Evolutionary conservation across 2,888 invertebrate genomes (phyloP).

Genomic region (Theretra japonica): DNA sequence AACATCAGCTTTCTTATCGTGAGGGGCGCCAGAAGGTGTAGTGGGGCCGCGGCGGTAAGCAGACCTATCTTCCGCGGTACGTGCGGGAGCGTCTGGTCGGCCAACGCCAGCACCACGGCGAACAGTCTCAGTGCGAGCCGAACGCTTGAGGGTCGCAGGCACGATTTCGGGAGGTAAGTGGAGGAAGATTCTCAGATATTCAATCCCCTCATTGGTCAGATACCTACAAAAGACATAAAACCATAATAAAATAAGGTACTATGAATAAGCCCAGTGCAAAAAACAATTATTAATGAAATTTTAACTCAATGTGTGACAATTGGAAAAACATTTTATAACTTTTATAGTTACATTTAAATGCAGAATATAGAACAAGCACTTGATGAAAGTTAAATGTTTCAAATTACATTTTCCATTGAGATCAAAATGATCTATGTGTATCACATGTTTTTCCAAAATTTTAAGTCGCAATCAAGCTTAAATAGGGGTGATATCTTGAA

Average conservation of each 20-base stretch:
- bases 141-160: conserved; percentile 97
- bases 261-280: not conserved
- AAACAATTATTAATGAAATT: too few species aligned
- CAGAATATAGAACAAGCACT: too few species aligned
- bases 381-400: too few species aligned
- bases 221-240: conserved; percentile 83
- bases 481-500: too few species aligned
- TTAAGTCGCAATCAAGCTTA: too few species aligned
- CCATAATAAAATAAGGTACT: not conserved
- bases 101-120: conserved; percentile 89
- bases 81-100: conserved; percentile 89
- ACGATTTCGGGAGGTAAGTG: conserved; percentile 99
- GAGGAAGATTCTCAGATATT: conserved; percentile 96
- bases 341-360: too few species aligned
- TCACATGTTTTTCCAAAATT: too few species aligned
- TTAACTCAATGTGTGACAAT: too few species aligned
- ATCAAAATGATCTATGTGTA: too few species aligned
- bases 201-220: conserved; percentile 99
- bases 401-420: too few species aligned
- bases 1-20: conserved; percentile 98
- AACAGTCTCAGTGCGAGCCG: conserved; percentile 93
- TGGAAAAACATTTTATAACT: too few species aligned
- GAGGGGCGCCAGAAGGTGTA: conserved; percentile 84
- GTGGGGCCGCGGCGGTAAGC: conserved; percentile 92
- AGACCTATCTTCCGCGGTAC: conserved; percentile 92